A percentile compares a stretch with the other conserved stretches of the same genome.
These are phyloP conservation scores for Epizoanthus stellaris DNA, from an alignment of 92 coral and sea anemone genomes.

Conservation along the genomic window DNA sequence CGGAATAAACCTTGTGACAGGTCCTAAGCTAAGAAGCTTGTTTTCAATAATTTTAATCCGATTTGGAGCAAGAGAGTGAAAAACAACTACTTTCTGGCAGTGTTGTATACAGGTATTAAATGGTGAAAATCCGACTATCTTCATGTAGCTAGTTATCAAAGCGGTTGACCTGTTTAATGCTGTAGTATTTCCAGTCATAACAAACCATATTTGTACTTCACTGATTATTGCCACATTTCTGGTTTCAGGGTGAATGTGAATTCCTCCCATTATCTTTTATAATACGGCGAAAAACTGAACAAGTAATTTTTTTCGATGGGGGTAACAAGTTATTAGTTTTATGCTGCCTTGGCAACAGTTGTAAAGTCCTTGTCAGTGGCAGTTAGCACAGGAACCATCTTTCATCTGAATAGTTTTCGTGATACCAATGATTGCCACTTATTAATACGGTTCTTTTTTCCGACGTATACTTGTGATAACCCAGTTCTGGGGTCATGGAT, in stretches of 20 bases:
- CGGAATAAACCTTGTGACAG: not conserved
- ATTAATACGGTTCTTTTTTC: not conserved
- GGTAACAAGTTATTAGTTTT: too few relatives aligned
- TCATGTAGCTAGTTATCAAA: too few relatives aligned
- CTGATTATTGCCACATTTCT: not conserved
- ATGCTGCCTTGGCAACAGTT: too few relatives aligned
- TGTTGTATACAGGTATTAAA: not conserved
- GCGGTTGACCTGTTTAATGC: not conserved
- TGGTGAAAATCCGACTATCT: not conserved
- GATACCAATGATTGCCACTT: not conserved
- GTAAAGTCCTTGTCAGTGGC: too few relatives aligned
- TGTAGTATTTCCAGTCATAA: not conserved
- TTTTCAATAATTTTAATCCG: conserved; percentile 3
- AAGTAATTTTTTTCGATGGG: too few relatives aligned
- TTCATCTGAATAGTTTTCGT: not conserved
- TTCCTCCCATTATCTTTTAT: not conserved
- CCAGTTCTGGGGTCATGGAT: not conserved
- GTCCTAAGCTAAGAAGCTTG: not conserved
- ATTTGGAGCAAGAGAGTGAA: not conserved
- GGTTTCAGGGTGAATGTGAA: not conserved
- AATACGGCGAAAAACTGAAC: not conserved
- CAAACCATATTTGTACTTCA: not conserved
- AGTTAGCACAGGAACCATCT: not conserved
- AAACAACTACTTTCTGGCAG: not conserved
- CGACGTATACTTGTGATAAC: conserved; percentile 1